Evolutionary conservation across 2,797 vertebrate species (phyloP), one percentile per base, ranked within the genome.

Genomic region (Leptodactylus fallax): DNA sequence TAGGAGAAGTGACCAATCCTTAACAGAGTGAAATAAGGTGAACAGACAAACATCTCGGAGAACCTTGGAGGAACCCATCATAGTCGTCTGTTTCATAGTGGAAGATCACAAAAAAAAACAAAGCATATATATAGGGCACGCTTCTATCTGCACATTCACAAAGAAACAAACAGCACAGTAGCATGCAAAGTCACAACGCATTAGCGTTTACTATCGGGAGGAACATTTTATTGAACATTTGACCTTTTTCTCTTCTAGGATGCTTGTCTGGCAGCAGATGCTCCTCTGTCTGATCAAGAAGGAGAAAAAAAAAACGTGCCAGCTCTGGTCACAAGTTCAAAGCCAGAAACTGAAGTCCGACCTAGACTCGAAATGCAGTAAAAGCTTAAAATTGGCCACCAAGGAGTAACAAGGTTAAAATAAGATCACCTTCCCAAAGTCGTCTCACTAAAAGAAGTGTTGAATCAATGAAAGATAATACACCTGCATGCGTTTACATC

Each of bases 391-490:
- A 82, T 83, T 71, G 79, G 79, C 79, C 88, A 51, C 88, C 16
- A 6, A 83, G 88, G 88, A 89, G 79, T 36, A 17, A 11, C 79
- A 82, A 86, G 84, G 88, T 78, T 81, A 89, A 86, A 83, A 79
- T 47, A 86, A 76, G 84, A 86, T 86, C 67, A 79, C 53, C 81
- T 83, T 65, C 60, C 67, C 86, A 56, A 67, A 83, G 71, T 36
- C 69, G 21, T 85, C 72, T 72, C 79, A 72, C 65, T 69, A 53
- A 51, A 71, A 72, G 55, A 67, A 67, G 83, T 13, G 79, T 51
- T 14, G 69, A 81, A 81, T 82, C 87, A 55, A 85, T 89, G 87
- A 82, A 89, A 77, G 78, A 69, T 81, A 80, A 86, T 85, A 85
- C 61, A 55, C 83, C 49, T 19, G 49, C 21, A 60, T 69, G 27